These are phyloP conservation scores for Phymatocera aterrima DNA, from an alignment of 2,888 invertebrate genomes.

Conservation along the genomic window DNA sequence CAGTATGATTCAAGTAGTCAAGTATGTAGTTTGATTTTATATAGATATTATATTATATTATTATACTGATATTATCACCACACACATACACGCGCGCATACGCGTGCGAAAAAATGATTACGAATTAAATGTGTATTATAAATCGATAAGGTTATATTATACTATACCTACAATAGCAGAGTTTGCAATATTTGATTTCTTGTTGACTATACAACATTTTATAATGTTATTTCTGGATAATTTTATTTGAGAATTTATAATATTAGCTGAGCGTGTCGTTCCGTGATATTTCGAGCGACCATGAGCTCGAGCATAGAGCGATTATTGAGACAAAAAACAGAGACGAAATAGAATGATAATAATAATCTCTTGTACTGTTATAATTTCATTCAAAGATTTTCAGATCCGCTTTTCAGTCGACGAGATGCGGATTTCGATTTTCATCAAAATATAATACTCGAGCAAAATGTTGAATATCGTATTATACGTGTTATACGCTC, in stretches of 20 bases:
- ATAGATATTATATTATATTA: constrained; percentile 17
- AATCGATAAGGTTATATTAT: constrained; percentile 5
- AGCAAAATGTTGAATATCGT: constrained; percentile 4
- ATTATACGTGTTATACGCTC: constrained; percentile 2
- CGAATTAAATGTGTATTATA: constrained; percentile 21
- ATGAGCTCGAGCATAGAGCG: constrained; percentile 22
- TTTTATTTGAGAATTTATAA: constrained; percentile 44
- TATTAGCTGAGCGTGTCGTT: neutral
- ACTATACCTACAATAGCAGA: constrained; percentile 13
- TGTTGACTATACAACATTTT: constrained; percentile 59
- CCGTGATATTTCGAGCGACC: neutral
- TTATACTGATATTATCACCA: neutral
- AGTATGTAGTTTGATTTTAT: constrained; percentile 43
- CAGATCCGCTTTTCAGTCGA: neutral
- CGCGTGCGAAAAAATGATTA: no score
- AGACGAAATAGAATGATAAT: neutral
- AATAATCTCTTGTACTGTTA: neutral
- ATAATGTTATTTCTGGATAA: constrained; percentile 63
- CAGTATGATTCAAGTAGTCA: constrained; percentile 15
- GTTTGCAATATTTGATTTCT: constrained; percentile 51
- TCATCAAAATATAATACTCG: neutral
- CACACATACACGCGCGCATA: neutral
- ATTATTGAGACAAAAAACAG: neutral
- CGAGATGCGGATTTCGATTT: neutral
- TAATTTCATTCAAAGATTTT: neutral